Percentiles rank a stretch among this genome's conserved stretches.
Evolutionary conservation across 2,888 invertebrate species (phyloP).

Genomic region (Serripes groenlandicus): DNA sequence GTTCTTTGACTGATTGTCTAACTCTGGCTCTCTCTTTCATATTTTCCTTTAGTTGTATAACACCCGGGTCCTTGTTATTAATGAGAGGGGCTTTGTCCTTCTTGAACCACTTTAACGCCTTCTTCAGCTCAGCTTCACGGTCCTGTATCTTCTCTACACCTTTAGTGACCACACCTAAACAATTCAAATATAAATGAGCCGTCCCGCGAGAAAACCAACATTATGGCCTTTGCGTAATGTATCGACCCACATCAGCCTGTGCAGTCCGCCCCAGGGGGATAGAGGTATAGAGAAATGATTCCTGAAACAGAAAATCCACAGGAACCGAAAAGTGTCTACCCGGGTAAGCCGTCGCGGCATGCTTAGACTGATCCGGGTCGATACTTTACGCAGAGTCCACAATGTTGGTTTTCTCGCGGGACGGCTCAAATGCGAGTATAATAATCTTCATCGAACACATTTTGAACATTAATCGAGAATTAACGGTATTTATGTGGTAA

Average conservation of each 20-base stretch:
- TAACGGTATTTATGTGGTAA: too few species aligned
- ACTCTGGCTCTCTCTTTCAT: constrained; percentile 74
- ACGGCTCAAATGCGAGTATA: not conserved
- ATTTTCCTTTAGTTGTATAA: constrained; percentile 64
- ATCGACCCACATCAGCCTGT: too few species aligned
- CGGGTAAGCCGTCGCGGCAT: too few species aligned
- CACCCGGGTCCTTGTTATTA: constrained; percentile 63
- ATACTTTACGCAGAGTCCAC: not conserved
- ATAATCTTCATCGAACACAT: not conserved
- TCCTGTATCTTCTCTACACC: constrained; percentile 63
- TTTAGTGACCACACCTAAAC: constrained; percentile 16
- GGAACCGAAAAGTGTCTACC: too few species aligned
- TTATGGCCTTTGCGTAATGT: too few species aligned
- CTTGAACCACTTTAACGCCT: constrained; percentile 62
- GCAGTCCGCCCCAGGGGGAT: too few species aligned
- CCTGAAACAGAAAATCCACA: too few species aligned
- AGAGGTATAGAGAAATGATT: too few species aligned
- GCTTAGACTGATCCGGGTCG: too few species aligned
- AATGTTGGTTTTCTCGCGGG: not conserved
- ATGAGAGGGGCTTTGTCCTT: constrained; percentile 65
- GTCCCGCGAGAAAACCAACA: too few species aligned
- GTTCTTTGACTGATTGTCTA: constrained; percentile 30
- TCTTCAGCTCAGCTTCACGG: constrained; percentile 53
- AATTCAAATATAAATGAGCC: too few species aligned
- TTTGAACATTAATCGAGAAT: too few species aligned